Percentiles rank a stretch among this genome's conserved stretches.
phyloP scores from a whole-genome alignment of 2,888 invertebrate genomes.

The Leucophenga montana region DNA sequence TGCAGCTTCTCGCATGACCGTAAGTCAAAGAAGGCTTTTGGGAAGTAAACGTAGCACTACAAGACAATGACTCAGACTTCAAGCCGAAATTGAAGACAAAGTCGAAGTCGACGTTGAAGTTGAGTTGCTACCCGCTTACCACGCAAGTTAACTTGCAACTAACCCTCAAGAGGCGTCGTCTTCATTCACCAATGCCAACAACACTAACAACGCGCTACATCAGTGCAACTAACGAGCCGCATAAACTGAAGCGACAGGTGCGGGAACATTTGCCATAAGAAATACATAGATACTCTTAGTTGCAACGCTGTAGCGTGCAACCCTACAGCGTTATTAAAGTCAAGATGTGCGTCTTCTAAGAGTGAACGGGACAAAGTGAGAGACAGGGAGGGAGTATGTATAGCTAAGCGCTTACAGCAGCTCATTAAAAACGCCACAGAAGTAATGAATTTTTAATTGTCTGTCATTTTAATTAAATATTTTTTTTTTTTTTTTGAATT shows the following conservation, averaged over 20 bases:
- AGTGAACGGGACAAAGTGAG: too few relatives aligned
- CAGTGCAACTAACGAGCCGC: background rate
- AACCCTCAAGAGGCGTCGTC: background rate
- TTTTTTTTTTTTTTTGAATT: background rate
- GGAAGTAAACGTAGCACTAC: background rate
- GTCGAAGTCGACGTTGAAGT: background rate
- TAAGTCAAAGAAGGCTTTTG: too few relatives aligned
- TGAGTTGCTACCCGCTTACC: too few relatives aligned
- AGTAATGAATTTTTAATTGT: constrained; percentile 4
- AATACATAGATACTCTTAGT: too few relatives aligned
- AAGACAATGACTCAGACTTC: constrained; percentile 18
- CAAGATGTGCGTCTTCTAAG: too few relatives aligned
- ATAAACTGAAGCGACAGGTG: constrained; percentile 12
- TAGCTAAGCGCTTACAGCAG: too few relatives aligned
- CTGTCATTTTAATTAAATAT: background rate
- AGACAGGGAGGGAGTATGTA: too few relatives aligned
- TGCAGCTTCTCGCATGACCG: too few relatives aligned
- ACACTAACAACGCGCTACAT: background rate
- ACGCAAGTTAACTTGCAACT: too few relatives aligned
- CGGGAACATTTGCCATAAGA: background rate
- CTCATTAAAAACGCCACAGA: background rate
- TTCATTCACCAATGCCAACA: background rate
- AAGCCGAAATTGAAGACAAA: background rate
- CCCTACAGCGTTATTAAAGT: too few relatives aligned
- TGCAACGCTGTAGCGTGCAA: too few relatives aligned